phyloP scores from a whole-genome alignment of 2,888 invertebrate genomes.

The Hypselothyrea guttata region DNA sequence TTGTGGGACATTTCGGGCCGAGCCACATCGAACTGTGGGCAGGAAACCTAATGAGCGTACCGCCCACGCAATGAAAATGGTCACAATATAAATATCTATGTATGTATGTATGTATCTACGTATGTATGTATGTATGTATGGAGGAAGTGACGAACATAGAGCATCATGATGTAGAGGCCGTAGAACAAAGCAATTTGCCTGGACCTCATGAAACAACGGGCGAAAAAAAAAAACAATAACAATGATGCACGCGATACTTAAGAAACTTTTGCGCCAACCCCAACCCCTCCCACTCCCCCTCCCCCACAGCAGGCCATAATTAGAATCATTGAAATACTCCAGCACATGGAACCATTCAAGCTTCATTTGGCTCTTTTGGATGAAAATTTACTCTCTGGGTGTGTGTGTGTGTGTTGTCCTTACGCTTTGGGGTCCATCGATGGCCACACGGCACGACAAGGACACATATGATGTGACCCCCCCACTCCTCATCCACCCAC shows the following conservation, averaged over 20 bases:
- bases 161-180: slow-evolving; percentile 19
- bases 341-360: slow-evolving; percentile 44
- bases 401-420: slow-evolving; percentile 49
- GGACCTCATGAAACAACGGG: slow-evolving; percentile 1
- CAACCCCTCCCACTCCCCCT: neutral
- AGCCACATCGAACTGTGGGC: slow-evolving; percentile 1
- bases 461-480: slow-evolving; percentile 23
- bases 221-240: slow-evolving; percentile 61
- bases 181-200: slow-evolving; percentile 58
- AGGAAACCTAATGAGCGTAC: slow-evolving; percentile 68
- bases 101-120: too few species aligned
- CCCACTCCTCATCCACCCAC: neutral
- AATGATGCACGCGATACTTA: slow-evolving; percentile 74
- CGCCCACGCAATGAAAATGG: slow-evolving; percentile 61
- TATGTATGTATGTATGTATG: too few species aligned
- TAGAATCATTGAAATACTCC: slow-evolving; percentile 72
- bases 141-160: slow-evolving; percentile 1
- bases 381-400: too few species aligned
- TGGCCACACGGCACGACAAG: slow-evolving; percentile 49
- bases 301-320: slow-evolving; percentile 52
- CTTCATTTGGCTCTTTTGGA: slow-evolving; percentile 46
- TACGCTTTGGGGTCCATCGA: slow-evolving; percentile 29
- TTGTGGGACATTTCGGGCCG: slow-evolving; percentile 66
- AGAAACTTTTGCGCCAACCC: slow-evolving; percentile 56
- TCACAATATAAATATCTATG: slow-evolving; percentile 17